Base-by-base conservation (phyloP, 1,140 invertebrate species). In the Papilio aristodemus region DNA sequence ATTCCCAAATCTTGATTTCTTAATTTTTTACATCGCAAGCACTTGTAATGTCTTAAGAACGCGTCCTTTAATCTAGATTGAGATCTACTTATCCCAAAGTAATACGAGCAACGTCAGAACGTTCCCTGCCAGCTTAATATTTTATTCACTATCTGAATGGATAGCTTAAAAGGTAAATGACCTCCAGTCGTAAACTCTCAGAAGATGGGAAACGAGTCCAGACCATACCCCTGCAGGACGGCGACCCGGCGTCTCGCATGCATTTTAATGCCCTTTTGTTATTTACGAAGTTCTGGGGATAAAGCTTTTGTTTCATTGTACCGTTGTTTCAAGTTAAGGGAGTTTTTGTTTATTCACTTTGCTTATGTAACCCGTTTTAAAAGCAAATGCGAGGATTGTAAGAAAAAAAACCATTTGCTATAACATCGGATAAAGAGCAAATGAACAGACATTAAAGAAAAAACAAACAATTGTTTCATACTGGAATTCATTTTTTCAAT, bases 261-360 rank as follows among this genome's bases (percentile, higher is more conserved):
- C 41, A 46, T 46, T 46, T 46, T 46, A 46, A 46, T 46, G 41
- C 14, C 41, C 17, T 14, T 17, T 46, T 46, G 41, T 46, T 46
- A 46, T 46, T 43, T 43, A 19, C 14, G 41, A 46, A 46, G 17
- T 46, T 46, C 41, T 46, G 41, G 9, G 41, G 14, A 8, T 14
- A 46, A 17, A 46, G 6, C 41, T 46, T 46, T 46, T 46, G n/a
- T 46, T 46, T 17, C 14, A 46, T 46, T 46, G 14, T 46, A 19
- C 41, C 1, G 41, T 46, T 46, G 41, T 32, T 32, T 32, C 27
- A 6, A 32, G 27, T 32, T 32, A 32, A 32, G 27, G n/a, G n/a
- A 32, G 27, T 32, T 32, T 32, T 32, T n/a, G n/a, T 41, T 46
- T n/a, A 46, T 19, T 46, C 17, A 9, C 17, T 46, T 3, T 17